Percentiles rank a stretch among this genome's conserved stretches.
phyloP scores from a whole-genome alignment of 2,797 vertebrate species.

The Micropoecilia bifurca region DNA sequence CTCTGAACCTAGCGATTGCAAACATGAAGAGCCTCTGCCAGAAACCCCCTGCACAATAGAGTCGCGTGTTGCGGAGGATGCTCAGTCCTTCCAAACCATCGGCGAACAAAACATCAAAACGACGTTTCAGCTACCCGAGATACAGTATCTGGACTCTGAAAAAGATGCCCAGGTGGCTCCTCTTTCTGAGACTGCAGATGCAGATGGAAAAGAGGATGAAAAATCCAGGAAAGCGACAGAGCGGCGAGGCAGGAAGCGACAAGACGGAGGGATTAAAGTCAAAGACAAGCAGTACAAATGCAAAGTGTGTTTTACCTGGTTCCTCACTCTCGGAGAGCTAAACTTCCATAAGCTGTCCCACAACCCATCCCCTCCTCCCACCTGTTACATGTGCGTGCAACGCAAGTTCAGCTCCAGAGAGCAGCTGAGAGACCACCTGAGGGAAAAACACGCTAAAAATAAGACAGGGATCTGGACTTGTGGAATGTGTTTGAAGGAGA shows the following conservation, averaged over 20 bases:
- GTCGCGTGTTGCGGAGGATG: constrained; percentile 57
- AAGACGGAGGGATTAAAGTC: constrained; percentile 82
- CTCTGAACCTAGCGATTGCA: constrained; percentile 71
- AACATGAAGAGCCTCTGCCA: constrained; percentile 66
- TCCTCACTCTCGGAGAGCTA: constrained; percentile 91
- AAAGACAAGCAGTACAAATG: constrained; percentile 95
- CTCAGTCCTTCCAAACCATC: constrained; percentile 78
- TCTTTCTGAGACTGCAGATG: constrained; percentile 27
- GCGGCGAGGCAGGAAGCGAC: constrained; percentile 77
- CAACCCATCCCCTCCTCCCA: constrained; percentile 94
- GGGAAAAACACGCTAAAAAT: constrained; percentile 93
- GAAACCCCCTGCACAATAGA: constrained; percentile 54
- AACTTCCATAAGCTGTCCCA: constrained; percentile 97
- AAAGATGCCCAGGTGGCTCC: constrained; percentile 77
- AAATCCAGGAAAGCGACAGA: constrained; percentile 77
- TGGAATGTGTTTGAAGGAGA: constrained; percentile 97
- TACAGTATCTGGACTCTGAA: constrained; percentile 82
- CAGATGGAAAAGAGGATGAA: constrained; percentile 67
- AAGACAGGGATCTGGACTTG: constrained; percentile 96
- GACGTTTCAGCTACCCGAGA: constrained; percentile 85
- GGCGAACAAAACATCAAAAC: constrained; percentile 85
- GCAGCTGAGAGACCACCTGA: constrained; percentile 93
- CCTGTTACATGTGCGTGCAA: constrained; percentile 99
- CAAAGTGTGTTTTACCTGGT: constrained; percentile 96
- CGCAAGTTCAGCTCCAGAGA: constrained; percentile 96